Evolutionary conservation across 1,140 invertebrate species (phyloP).

Genomic region (Ptiloglossa arizonensis): DNA sequence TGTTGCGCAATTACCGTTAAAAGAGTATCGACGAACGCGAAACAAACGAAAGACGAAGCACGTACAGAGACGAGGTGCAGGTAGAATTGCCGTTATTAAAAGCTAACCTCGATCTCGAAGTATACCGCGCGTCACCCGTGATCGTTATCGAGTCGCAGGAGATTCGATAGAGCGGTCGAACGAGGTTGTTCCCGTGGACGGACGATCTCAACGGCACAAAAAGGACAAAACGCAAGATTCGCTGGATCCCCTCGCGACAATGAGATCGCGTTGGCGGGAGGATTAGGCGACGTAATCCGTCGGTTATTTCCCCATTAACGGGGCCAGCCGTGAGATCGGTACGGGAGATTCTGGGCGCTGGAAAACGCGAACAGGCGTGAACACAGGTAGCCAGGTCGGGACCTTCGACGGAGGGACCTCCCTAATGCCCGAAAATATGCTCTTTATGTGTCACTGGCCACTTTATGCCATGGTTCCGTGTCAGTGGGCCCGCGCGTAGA

Average conservation of each 20-base stretch:
- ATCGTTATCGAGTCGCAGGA: not conserved
- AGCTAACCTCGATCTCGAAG: not conserved
- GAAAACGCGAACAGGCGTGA: constrained; percentile 72
- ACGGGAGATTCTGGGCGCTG: constrained; percentile 65
- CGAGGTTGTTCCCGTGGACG: not conserved
- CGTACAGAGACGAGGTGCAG: too few relatives aligned
- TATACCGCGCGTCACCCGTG: not conserved
- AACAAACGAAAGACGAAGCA: too few relatives aligned
- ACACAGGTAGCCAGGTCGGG: constrained; percentile 76
- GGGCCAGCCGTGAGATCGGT: constrained; percentile 60
- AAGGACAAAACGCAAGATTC: constrained; percentile 18
- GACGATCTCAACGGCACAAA: constrained; percentile 6
- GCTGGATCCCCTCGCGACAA: constrained; percentile 51
- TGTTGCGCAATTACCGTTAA: too few relatives aligned
- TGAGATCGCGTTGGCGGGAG: constrained; percentile 64
- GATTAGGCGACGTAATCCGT: constrained; percentile 67
- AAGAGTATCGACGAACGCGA: too few relatives aligned
- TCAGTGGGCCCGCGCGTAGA: constrained; percentile 49
- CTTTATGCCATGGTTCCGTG: constrained; percentile 71
- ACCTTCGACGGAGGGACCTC: constrained; percentile 30
- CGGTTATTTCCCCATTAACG: constrained; percentile 68
- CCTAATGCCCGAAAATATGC: constrained; percentile 80
- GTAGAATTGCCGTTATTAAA: too few relatives aligned
- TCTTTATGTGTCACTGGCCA: constrained; percentile 81
- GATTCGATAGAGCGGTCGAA: constrained; percentile 14